phyloP scores from a whole-genome alignment of 2,888 invertebrate species.

The Gryllus longicercus region DNA sequence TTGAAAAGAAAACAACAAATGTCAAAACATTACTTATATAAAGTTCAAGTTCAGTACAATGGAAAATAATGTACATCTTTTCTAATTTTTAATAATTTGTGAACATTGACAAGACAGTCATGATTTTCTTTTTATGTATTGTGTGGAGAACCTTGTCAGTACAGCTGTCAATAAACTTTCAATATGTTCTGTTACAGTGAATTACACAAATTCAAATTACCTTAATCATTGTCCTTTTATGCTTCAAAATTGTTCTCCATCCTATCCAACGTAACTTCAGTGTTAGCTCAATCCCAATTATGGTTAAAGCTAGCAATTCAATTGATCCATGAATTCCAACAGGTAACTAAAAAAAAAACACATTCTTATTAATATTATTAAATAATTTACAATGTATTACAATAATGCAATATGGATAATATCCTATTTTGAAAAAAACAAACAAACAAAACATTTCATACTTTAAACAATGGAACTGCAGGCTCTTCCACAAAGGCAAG shows the following conservation, averaged over 20 bases:
- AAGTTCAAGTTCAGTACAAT: not conserved
- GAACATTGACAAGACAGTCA: no score
- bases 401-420: no score
- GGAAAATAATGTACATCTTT: not conserved
- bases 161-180: no score
- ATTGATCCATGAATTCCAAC: slow-evolving; percentile 77
- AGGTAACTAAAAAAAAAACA: slow-evolving; percentile 54
- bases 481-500: slow-evolving; percentile 80
- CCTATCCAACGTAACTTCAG: slow-evolving; percentile 84
- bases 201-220: slow-evolving; percentile 48
- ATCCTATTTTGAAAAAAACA: no score
- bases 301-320: slow-evolving; percentile 70
- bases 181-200: no score
- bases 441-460: slow-evolving; percentile 42
- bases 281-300: slow-evolving; percentile 73
- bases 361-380: not conserved
- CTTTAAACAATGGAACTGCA: slow-evolving; percentile 67
- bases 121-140: no score
- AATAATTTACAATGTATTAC: no score
- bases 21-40: not conserved
- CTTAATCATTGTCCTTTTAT: slow-evolving; percentile 82
- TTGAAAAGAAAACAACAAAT: slow-evolving; percentile 40
- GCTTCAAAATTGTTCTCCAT: slow-evolving; percentile 74
- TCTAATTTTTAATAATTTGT: no score
- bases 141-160: no score